Base-by-base conservation (phyloP, 2,888 invertebrate species). In the Salpingus planirostris region DNA sequence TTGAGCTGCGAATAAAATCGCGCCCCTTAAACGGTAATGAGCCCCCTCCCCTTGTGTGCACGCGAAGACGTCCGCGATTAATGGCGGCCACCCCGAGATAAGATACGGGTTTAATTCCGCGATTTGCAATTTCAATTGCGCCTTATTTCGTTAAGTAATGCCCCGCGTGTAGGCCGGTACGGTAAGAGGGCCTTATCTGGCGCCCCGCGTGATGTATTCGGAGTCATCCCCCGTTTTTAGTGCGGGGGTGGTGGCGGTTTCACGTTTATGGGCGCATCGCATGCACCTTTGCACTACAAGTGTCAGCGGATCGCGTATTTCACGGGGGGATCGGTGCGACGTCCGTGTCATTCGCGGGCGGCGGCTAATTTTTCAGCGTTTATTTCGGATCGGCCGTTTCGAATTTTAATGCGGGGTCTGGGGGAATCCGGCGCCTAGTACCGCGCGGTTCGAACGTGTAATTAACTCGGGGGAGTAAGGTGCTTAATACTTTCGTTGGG, bases 251-350 rank as follows among this genome's bases (percentile, higher is more conserved):
- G 35, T 24, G 29, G 30, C 26, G 25, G 28, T 11, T 21, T 28
- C 31, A 33, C 33, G 38, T 42, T 51, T 49, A 54, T 51, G 43
- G 46, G 47, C 43, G 49, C 49, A 54, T 55, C 50, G 57, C 55
- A 54, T 57, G 55, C 46, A 48, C 30, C 47, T 44, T 43, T 48
- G 48, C 40, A 53, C 50, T 50, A 53, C 51, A 53, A 53, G 54
- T 57, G 57, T 57, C 54, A 52, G 54, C 46, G 44, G 44, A 52
- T 50, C 44, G 52, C 50, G 54, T 55, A 57, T 55, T 57, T 57
- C 49, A 57, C 51, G 45, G 50, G 52, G 47, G 13, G 15, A 15
- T 15, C 30, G 30, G 12, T 24, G 26, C n/a, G n/a, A n/a, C n/a
- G n/a, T n/a, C n/a, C n/a, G n/a, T n/a, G n/a, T n/a, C n/a, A n/a